Percentiles rank a stretch among this genome's conserved stretches.
phyloP scores from a whole-genome alignment of 2,797 vertebrate species.

The Allobates femoralis region DNA sequence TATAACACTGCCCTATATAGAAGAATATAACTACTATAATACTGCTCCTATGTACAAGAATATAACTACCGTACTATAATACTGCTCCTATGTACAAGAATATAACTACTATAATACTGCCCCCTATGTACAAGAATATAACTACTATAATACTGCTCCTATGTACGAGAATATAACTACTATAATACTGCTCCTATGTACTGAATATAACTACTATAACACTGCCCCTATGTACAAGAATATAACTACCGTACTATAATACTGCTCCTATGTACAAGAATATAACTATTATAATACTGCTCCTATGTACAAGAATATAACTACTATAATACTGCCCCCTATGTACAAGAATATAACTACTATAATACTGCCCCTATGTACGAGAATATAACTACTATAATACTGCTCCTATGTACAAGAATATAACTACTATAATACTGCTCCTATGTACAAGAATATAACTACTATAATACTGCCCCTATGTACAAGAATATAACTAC shows the following conservation, averaged over 20 bases:
- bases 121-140: neutral
- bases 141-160: constrained; percentile 5
- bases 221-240: constrained; percentile 11
- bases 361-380: constrained; percentile 13
- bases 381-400: too few relatives aligned
- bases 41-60: neutral
- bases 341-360: constrained; percentile 1
- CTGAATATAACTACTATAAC: constrained; percentile 4
- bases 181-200: neutral
- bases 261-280: neutral
- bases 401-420: neutral
- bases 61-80: constrained; percentile 15
- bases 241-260: constrained; percentile 1
- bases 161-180: constrained; percentile 1
- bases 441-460: neutral
- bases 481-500: constrained; percentile 9
- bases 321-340: constrained; percentile 10
- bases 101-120: constrained; percentile 13
- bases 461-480: neutral
- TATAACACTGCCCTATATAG: too few relatives aligned
- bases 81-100: neutral
- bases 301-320: neutral
- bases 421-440: constrained; percentile 1
- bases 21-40: constrained; percentile 7
- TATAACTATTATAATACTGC: constrained; percentile 13